These are phyloP conservation scores for Callorhinus ursinus DNA, from an alignment of 2,113 vertebrate genomes.

Conservation along the genomic window DNA sequence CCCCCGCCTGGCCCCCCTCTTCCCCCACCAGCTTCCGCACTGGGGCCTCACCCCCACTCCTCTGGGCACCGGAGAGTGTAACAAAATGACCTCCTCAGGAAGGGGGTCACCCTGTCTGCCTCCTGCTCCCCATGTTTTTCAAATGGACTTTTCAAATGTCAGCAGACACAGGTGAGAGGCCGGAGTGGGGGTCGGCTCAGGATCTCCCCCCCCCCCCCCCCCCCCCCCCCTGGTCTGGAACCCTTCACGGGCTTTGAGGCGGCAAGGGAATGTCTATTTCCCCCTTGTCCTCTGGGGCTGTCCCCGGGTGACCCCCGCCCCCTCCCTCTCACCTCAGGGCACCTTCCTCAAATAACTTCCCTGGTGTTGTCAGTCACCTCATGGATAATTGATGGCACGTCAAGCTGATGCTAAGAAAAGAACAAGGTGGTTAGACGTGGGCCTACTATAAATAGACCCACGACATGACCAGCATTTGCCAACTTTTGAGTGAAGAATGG, in stretches of 20 bases:
- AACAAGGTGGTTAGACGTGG: constrained; percentile 84
- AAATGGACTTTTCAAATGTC: not conserved
- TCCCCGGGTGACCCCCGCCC: constrained; percentile 52
- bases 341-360: constrained; percentile 83
- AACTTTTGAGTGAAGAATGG: constrained; percentile 79
- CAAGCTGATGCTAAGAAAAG: constrained; percentile 88
- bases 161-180: not conserved
- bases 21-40: not conserved
- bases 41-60: not conserved
- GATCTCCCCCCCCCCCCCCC: not conserved
- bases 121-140: not conserved
- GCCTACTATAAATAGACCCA: constrained; percentile 88
- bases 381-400: constrained; percentile 87
- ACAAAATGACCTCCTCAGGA: not conserved
- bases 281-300: not conserved
- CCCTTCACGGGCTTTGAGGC: not conserved
- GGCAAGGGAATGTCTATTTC: not conserved
- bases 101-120: not conserved
- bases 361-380: constrained; percentile 83
- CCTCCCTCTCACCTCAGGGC: constrained; percentile 66
- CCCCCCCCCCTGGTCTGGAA: not conserved
- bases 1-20: not conserved
- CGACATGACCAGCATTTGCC: constrained; percentile 84
- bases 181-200: not conserved
- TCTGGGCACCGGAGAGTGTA: not conserved